A percentile compares a stretch with the other conserved stretches of the same genome.
Conservation (phyloP, 2,797 vertebrate genomes). For the Champsocephalus esox region DNA sequence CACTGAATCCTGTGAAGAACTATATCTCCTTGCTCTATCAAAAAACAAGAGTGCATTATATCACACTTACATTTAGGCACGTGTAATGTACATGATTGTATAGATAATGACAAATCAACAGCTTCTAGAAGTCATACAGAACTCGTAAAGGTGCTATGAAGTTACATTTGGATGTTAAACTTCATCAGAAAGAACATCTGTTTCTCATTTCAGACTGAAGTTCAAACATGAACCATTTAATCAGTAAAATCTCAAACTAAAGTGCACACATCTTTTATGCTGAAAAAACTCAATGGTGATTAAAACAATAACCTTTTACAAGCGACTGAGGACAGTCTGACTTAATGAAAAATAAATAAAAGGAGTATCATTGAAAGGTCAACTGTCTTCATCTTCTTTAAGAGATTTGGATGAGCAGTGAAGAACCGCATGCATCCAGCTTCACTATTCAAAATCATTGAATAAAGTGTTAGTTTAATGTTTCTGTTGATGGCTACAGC, state of each 20-base stretch:
- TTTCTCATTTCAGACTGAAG: background rate
- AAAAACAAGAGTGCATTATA: background rate
- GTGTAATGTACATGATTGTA: background rate
- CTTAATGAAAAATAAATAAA: slow-evolving; percentile 36
- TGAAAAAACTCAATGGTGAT: slow-evolving; percentile 30
- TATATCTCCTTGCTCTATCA: background rate
- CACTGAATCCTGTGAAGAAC: background rate
- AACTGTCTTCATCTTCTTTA: slow-evolving; percentile 3
- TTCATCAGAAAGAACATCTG: background rate
- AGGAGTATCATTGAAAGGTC: slow-evolving; percentile 25
- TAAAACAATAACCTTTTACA: background rate
- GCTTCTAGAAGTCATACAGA: background rate
- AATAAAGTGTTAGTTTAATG: background rate
- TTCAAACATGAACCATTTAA: slow-evolving; percentile 16
- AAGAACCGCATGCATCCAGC: background rate
- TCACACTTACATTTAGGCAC: slow-evolving; percentile 11
- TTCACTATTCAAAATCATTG: background rate
- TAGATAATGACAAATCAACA: slow-evolving; percentile 8
- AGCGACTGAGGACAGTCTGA: background rate
- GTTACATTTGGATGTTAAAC: background rate
- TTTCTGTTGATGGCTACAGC: slow-evolving; percentile 1
- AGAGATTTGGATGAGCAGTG: slow-evolving; percentile 16
- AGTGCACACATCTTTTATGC: background rate
- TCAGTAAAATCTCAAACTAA: slow-evolving; percentile 14
- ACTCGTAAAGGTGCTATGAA: background rate